phyloP scores from a whole-genome alignment of 2,113 vertebrate species.

The Perca fluviatilis region DNA sequence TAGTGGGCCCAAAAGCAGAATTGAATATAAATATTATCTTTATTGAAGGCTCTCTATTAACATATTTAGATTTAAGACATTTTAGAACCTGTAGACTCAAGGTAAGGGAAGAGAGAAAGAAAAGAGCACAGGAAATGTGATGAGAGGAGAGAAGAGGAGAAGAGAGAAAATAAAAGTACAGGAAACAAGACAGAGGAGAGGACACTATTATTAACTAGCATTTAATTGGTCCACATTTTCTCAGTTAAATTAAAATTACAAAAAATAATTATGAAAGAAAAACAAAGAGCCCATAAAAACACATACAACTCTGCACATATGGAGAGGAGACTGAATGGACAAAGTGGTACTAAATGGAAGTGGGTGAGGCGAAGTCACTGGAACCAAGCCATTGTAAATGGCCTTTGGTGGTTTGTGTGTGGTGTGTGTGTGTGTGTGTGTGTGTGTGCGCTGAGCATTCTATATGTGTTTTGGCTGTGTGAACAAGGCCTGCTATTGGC shows the following conservation, averaged over 20 bases:
- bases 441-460: not conserved
- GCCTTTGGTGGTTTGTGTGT: not conserved
- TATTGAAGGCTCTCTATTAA: not conserved
- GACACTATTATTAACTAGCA: not conserved
- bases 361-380: conserved; percentile 5
- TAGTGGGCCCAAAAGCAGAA: not conserved
- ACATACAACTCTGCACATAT: not conserved
- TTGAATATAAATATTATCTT: not conserved
- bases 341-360: conserved; percentile 34
- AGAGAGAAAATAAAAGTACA: too few relatives aligned
- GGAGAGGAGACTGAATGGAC: conserved; percentile 32
- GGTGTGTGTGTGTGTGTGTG: not conserved
- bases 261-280: too few relatives aligned
- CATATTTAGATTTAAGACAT: not conserved
- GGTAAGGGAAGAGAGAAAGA: not conserved
- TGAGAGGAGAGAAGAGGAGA: not conserved
- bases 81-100: not conserved
- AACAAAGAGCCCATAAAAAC: not conserved
- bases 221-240: not conserved
- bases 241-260: not conserved
- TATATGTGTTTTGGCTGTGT: conserved; percentile 29
- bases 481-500: conserved; percentile 16
- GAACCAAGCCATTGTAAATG: conserved; percentile 41
- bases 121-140: too few relatives aligned
- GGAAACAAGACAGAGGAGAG: not conserved